These are phyloP conservation scores for Latheticus oryzae DNA, from an alignment of 2,888 invertebrate species.

Conservation along the genomic window DNA sequence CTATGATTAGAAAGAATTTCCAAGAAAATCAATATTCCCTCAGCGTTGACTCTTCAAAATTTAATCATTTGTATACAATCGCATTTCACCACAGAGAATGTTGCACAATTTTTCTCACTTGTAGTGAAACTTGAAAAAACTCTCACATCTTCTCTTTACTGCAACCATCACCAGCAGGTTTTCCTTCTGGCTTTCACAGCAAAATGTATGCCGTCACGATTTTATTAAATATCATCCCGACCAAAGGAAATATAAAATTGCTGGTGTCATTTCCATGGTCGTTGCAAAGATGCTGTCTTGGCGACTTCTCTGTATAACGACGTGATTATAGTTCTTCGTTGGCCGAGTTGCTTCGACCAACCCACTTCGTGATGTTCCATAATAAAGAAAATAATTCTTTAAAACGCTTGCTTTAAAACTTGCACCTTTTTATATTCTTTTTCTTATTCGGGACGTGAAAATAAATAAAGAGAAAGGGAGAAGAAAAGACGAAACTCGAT, in stretches of 20 bases:
- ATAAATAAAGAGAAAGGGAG: conserved; percentile 26
- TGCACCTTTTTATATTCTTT: conserved; percentile 17
- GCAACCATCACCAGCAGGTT: conserved; percentile 12
- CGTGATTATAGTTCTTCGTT: conserved; percentile 34
- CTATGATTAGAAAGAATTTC: background rate
- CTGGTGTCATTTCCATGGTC: conserved; percentile 39
- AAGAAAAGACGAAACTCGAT: conserved; percentile 20
- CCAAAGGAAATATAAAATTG: conserved; percentile 37
- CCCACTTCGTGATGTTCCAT: conserved; percentile 28
- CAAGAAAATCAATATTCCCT: background rate
- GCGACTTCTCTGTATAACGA: conserved; percentile 37
- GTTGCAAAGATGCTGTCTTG: conserved; percentile 37
- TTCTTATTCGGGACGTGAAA: conserved; percentile 1
- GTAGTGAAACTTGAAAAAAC: too few species aligned
- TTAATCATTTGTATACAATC: too few species aligned
- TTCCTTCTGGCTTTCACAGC: conserved; percentile 18
- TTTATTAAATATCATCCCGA: conserved; percentile 36
- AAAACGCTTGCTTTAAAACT: conserved; percentile 23
- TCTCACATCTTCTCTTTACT: too few species aligned
- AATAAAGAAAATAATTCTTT: conserved; percentile 29
- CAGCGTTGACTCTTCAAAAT: too few species aligned
- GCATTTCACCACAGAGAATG: too few species aligned
- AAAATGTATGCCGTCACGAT: conserved; percentile 26
- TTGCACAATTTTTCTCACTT: too few species aligned
- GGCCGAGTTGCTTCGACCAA: conserved; percentile 24